Base-by-base conservation (phyloP, 2,888 invertebrate genomes). In the Acrobeloides nanus region DNA sequence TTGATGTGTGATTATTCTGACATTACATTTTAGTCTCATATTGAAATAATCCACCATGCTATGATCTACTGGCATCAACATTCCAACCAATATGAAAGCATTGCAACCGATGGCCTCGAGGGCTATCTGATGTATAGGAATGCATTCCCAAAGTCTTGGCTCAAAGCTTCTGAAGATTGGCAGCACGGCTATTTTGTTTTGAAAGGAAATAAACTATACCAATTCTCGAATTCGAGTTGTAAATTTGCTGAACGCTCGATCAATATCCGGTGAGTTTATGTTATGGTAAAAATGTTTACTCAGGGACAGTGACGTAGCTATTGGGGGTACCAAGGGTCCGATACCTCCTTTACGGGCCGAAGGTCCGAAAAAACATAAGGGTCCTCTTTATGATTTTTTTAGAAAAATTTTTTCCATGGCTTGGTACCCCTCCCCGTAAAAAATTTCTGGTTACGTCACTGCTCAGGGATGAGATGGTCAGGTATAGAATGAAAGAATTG, bases 141-240 rank as follows among this genome's bases (percentile, higher is more conserved):
- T 15, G 26, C 61, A 23, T 41, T 43, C 15, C 46, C 52, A 31
- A 58, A 51, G 25, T 45, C 57, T 27, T 62, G 64, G 62, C 21
- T 48, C 18, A 51, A 38, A 39, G 40, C 35, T 10, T 37, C 26
- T 23, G 38, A 31, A 15, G 59, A 64, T 18, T 64, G 56, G 53
- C 34, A 48, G 29, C 57, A 62, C 38, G 38, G 46, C 32, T 64
- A 53, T 43, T 63, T 63, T 17, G 45, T 66, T 18, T 45, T 63
- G 2, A 40, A 56, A 27, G 66, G 62, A n/a, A 48, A 46, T n/a
- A 62, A 57, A 21, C 52, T 69, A 10, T 61, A 63, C 45, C 53
- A 66, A 27, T 69, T 66, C 44, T 40, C 52, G 12, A 64, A 68
- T 46, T 64, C 66, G 12, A 55, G 55, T 1, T 66, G 62, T 53